Percentiles rank a stretch among this genome's conserved stretches.
Conservation (phyloP, 2,888 invertebrate species). For the Drymonia ruficornis region DNA sequence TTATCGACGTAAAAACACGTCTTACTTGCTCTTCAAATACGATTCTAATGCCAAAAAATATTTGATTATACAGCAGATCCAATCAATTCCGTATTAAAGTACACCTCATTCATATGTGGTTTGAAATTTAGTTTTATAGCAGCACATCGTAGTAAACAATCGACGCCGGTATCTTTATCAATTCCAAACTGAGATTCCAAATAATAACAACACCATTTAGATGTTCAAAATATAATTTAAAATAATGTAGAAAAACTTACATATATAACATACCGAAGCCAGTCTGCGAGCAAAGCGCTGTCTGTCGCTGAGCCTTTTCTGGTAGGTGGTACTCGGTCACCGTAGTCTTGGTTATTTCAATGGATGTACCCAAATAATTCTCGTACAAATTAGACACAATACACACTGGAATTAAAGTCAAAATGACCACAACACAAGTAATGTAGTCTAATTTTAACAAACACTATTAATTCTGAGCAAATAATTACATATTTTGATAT, state of each 20-base stretch:
- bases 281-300: slow-evolving; percentile 49
- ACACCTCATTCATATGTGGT: slow-evolving; percentile 15
- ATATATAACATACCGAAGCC: slow-evolving; percentile 37
- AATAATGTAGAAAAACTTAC: background rate
- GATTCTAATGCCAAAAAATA: background rate
- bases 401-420: slow-evolving; percentile 21
- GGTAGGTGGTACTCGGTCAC: slow-evolving; percentile 52
- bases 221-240: background rate
- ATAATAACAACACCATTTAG: slow-evolving; percentile 30
- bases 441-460: slow-evolving; percentile 26
- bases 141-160: slow-evolving; percentile 55
- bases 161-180: slow-evolving; percentile 49
- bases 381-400: slow-evolving; percentile 33
- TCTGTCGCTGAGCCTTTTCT: slow-evolving; percentile 56
- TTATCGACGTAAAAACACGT: slow-evolving; percentile 16
- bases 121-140: slow-evolving; percentile 4
- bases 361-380: slow-evolving; percentile 59
- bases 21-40: slow-evolving; percentile 27
- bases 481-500: slow-evolving; percentile 39
- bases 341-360: slow-evolving; percentile 66
- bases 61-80: background rate
- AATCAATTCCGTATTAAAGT: slow-evolving; percentile 2
- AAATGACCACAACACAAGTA: slow-evolving; percentile 26
- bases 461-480: slow-evolving; percentile 27
- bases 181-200: too few species aligned